Evolutionary conservation across 2,797 vertebrate species (phyloP).

Genomic region (Chelonia mydas): DNA sequence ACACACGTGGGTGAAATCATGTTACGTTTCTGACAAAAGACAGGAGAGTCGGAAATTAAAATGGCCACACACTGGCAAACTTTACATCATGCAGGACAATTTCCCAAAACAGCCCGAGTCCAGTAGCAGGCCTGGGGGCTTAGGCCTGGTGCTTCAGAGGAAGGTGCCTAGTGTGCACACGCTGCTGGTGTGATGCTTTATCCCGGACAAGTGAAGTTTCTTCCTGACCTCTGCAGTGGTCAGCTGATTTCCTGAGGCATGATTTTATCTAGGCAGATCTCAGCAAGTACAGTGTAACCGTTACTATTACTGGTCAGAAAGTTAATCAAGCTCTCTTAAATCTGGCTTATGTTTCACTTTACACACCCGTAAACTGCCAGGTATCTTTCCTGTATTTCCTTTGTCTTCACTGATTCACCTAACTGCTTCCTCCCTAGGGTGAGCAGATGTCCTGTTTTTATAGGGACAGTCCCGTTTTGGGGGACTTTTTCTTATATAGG

Average conservation of each 20-base stretch:
- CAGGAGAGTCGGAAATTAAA: not conserved
- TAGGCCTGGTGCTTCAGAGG: not conserved
- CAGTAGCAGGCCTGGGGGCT: fast-evolving
- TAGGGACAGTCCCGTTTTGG: too few species aligned
- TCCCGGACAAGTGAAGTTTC: not conserved
- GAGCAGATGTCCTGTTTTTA: too few species aligned
- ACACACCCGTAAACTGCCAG: not conserved
- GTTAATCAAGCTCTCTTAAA: not conserved
- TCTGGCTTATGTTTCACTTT: not conserved
- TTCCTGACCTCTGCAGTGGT: not conserved
- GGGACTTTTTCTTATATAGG: too few species aligned
- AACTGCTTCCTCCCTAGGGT: not conserved
- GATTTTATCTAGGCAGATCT: not conserved
- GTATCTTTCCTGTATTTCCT: not conserved
- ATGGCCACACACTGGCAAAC: not conserved
- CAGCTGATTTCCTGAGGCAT: not conserved
- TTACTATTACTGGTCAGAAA: not conserved
- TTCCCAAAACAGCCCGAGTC: not conserved
- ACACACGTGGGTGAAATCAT: not conserved
- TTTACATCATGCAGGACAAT: not conserved
- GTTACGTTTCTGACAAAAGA: not conserved
- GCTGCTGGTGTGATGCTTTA: not conserved
- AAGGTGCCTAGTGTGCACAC: not conserved
- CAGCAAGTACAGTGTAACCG: not conserved
- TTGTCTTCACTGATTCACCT: not conserved